Percentiles rank a stretch among this genome's conserved stretches.
Conservation (phyloP, 2,888 invertebrate species). For the Eustalomyia histrio region DNA sequence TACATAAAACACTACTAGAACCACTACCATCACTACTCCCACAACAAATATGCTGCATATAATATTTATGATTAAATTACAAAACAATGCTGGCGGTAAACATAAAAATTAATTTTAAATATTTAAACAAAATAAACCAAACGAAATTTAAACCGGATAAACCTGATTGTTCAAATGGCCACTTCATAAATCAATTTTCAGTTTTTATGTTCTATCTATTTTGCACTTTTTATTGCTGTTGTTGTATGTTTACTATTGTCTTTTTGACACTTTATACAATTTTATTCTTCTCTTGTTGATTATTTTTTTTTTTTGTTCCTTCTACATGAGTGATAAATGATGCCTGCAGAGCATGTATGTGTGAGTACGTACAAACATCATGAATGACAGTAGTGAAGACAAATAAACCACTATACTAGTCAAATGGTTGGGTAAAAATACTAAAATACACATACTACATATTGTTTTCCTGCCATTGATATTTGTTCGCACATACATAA, state of each 20-base stretch:
- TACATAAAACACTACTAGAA: not conserved
- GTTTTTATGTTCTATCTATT: slow-evolving; percentile 14
- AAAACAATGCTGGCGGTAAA: slow-evolving; percentile 13
- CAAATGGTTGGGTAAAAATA: slow-evolving; percentile 18
- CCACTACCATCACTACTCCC: no score
- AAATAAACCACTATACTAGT: slow-evolving; percentile 42
- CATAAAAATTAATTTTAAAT: slow-evolving; percentile 23
- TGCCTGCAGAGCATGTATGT: slow-evolving; percentile 21
- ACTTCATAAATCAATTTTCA: slow-evolving; percentile 52
- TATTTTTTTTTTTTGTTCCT: slow-evolving; percentile 16
- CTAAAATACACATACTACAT: not conserved
- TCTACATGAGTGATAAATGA: slow-evolving; percentile 43
- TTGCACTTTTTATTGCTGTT: not conserved
- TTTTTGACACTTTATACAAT: slow-evolving; percentile 41
- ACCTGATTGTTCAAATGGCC: slow-evolving; percentile 20
- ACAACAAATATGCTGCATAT: slow-evolving; percentile 7
- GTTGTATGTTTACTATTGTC: slow-evolving; percentile 1
- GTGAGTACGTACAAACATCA: slow-evolving; percentile 29
- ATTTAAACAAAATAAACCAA: not conserved
- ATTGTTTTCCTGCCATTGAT: slow-evolving; percentile 3
- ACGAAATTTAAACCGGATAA: slow-evolving; percentile 9
- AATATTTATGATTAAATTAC: slow-evolving; percentile 36
- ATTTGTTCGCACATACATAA: not conserved
- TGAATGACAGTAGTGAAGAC: slow-evolving; percentile 38
- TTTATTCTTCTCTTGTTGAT: slow-evolving; percentile 22